Evolutionary conservation across 2,888 invertebrate genomes (phyloP), one percentile per base, ranked within the genome.

Genomic region (Buathra laborator): DNA sequence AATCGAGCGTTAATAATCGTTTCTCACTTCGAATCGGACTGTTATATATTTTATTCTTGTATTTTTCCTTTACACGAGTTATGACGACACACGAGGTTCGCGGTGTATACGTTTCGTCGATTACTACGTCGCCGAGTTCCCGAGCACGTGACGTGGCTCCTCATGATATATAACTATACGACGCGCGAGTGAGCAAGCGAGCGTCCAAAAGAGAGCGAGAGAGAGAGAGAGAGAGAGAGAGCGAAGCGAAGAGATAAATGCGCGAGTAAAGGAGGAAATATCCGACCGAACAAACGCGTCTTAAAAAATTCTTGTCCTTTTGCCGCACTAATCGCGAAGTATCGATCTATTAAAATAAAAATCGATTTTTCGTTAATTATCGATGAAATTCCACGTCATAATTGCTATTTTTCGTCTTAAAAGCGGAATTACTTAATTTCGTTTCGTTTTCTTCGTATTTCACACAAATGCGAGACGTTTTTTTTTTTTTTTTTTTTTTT

Each of bases 81-180:
- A 74, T 86, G 84, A 86, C 86, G 86, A 71, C 86, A 81, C 62
- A 84, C 67, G 59, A 59, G 32, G 32, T 68, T 75, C 76, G 66
- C 78, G 56, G 37, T 37, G 37, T 37, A 53, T 83, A 53, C 66
- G 75, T 79, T 81, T 84, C 76, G 79, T 86, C 81, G 82, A 81
- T 81, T 68, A 76, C 76, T 51, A 81, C 51, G 67, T 53, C 32
- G 67, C 14, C 9, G 75, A 71, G 53, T 53, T 67, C 67, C 71
- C 59, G 64, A 70, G 59, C 75, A 81, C 84, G 81, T 86, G 86
- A 84, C 78, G 81, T 79, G 67, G 66, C 51, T 19, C 2, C 51
- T 19, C 2, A 24, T 56, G 67, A 64, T 62, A 75, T 48, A 75
- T 46, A 64, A 56, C 37, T 37, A 37, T 56, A 56, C 16, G 48